These are phyloP conservation scores for Cheiracanthium punctorium DNA, from an alignment of 2,888 invertebrate species.

Conservation along the genomic window DNA sequence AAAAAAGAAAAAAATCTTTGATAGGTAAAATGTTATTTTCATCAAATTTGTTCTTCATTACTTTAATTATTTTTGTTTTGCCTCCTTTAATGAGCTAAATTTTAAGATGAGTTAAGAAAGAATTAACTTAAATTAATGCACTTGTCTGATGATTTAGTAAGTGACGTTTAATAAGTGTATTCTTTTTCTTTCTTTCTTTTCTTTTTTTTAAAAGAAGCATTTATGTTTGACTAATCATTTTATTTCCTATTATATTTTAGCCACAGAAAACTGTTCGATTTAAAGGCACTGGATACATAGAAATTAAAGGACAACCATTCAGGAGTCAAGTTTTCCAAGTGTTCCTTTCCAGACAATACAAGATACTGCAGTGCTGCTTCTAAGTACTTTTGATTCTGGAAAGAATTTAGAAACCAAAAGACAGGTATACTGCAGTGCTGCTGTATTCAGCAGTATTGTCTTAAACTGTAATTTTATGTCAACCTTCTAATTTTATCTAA, in stretches of 20 bases:
- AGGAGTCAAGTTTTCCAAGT: constrained; percentile 83
- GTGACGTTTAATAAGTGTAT: background rate
- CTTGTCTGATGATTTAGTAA: background rate
- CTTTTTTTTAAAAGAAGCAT: background rate
- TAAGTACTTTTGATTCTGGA: constrained; percentile 79
- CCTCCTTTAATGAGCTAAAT: no score
- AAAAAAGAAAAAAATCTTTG: no score
- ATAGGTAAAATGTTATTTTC: no score
- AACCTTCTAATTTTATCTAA: no score
- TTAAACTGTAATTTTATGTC: no score
- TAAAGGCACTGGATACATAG: constrained; percentile 86
- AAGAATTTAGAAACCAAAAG: constrained; percentile 58
- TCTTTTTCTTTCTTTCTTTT: background rate
- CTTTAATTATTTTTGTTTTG: no score
- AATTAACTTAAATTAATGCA: no score
- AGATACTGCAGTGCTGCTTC: constrained; percentile 82
- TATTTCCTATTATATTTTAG: constrained; percentile 75
- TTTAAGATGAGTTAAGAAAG: no score
- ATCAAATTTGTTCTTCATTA: no score
- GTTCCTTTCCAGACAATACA: constrained; percentile 86
- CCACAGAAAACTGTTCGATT: constrained; percentile 84
- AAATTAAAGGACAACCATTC: constrained; percentile 81
- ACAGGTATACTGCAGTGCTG: constrained; percentile 29
- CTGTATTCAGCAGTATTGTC: no score
- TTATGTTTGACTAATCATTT: background rate